A percentile compares a stretch with the other conserved stretches of the same genome.
phyloP scores from a whole-genome alignment of 2,797 vertebrate species.

The Columba guinea region DNA sequence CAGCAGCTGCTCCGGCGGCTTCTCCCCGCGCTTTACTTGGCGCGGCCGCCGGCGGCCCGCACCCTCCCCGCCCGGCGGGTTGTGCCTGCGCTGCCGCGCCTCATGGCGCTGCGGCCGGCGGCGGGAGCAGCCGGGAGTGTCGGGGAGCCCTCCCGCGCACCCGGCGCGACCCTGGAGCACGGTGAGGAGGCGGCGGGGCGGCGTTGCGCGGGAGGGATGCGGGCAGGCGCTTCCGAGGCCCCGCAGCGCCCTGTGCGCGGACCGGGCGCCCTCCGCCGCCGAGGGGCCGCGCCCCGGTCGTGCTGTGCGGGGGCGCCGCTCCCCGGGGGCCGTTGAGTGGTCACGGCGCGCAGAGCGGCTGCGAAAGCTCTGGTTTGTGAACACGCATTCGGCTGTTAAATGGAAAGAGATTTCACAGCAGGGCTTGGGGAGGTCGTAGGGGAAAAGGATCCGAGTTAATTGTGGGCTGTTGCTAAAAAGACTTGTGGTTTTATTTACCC shows the following conservation, averaged over 20 bases:
- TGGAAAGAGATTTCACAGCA: background rate
- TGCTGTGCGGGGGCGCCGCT: too few species aligned
- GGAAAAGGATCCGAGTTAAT: rapidly evolving
- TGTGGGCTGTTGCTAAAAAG: too few species aligned
- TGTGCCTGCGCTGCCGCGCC: background rate
- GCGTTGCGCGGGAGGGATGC: too few species aligned
- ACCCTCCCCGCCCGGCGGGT: background rate
- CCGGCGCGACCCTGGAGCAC: background rate
- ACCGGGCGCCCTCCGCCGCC: background rate
- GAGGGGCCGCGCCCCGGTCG: background rate
- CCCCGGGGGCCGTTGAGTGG: too few species aligned
- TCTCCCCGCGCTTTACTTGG: background rate
- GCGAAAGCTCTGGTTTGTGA: too few species aligned
- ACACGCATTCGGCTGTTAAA: rapidly evolving
- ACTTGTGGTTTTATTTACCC: background rate
- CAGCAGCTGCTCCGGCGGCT: background rate
- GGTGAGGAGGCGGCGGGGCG: background rate
- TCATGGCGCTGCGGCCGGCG: background rate
- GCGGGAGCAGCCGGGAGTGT: background rate
- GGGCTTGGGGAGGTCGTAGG: background rate
- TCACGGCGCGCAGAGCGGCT: background rate
- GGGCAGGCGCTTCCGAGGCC: background rate
- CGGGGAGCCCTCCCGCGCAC: background rate
- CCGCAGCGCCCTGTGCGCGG: background rate
- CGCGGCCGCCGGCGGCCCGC: background rate